Evolutionary conservation across 2,113 vertebrate genomes (phyloP).

Genomic region (Scalopus aquaticus): DNA sequence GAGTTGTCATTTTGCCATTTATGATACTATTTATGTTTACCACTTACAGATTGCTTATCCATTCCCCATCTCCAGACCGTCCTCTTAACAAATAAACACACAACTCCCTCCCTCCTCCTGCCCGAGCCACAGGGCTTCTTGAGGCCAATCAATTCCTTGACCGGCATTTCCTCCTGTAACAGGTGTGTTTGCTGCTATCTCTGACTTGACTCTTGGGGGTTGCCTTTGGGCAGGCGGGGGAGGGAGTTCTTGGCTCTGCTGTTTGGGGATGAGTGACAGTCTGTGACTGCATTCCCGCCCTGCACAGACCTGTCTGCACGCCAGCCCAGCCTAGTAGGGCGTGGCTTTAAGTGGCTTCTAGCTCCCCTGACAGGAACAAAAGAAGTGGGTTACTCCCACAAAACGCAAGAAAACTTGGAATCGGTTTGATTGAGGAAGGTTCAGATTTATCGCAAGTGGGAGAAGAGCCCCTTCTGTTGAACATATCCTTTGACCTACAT

Average conservation of each 20-base stretch:
- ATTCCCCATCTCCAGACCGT: not conserved
- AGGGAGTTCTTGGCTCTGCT: not conserved
- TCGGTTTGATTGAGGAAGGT: not conserved
- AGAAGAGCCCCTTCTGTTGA: not conserved
- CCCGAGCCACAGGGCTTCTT: not conserved
- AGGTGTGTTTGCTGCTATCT: not conserved
- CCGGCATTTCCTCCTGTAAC: not conserved
- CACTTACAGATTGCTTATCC: not conserved
- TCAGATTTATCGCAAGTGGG: not conserved
- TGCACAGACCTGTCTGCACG: not conserved
- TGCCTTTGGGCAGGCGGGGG: not conserved
- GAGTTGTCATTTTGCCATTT: not conserved
- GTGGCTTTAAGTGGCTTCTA: conserved; percentile 60
- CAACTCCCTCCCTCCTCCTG: not conserved
- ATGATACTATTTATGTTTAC: not conserved
- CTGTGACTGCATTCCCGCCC: not conserved
- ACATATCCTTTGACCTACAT: not conserved
- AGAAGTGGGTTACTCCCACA: conserved; percentile 33
- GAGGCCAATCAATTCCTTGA: not conserved
- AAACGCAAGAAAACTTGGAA: conserved; percentile 1
- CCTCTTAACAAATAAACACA: not conserved
- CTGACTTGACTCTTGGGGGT: not conserved
- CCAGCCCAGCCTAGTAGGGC: not conserved
- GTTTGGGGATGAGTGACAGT: not conserved
- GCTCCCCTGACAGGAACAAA: conserved; percentile 59